Base-by-base conservation (phyloP, 2,888 invertebrate species). In the Thalpophila matura region DNA sequence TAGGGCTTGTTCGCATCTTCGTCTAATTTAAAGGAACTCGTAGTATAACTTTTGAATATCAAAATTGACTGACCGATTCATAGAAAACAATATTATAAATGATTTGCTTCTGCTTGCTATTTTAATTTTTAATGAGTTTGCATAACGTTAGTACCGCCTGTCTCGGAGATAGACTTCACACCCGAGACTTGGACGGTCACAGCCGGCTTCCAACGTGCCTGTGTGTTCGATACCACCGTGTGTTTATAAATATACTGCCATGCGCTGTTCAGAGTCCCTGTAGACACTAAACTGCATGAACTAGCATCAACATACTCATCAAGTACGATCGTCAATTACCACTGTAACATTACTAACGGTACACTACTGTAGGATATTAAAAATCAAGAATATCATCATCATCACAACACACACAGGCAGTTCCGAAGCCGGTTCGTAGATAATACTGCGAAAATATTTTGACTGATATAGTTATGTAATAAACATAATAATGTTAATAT, bases 381-480 rank as follows among this genome's bases (percentile, higher is more conserved):
- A 26, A 61, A 56, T 72, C 40, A 63, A 67, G 60, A 50, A 57
- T 62, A 59, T 55, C 51, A 1, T 37, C 56, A 69, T 49, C 31
- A 71, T 71, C 76, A 63, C 63, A 64, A 53, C 10, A 60, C 71
- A 74, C 77, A 80, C 81, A 74, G 77, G 79, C 67, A 47, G 65
- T 53, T 76, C 75, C 63, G 81, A 77, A 79, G 78, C 84, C 85
- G 82, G 85, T 81, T 80, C 80, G 83, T 92, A 89, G 86, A 82
- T 86, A 86, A 87, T 87, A 89, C 89, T 87, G 91, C 90, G 84
- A 88, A 92, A 92, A 93, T 92, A 93, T 90, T 94, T 93, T 94
- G 94, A 95, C 94, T 95, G 94, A 95, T 93, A 91, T 91, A 92
- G 89, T 90, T 90, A 91, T 89, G 82, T 88, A 85, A 84, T 87